phyloP scores from a whole-genome alignment of 2,888 invertebrate genomes.

The Aricia artaxerxes region DNA sequence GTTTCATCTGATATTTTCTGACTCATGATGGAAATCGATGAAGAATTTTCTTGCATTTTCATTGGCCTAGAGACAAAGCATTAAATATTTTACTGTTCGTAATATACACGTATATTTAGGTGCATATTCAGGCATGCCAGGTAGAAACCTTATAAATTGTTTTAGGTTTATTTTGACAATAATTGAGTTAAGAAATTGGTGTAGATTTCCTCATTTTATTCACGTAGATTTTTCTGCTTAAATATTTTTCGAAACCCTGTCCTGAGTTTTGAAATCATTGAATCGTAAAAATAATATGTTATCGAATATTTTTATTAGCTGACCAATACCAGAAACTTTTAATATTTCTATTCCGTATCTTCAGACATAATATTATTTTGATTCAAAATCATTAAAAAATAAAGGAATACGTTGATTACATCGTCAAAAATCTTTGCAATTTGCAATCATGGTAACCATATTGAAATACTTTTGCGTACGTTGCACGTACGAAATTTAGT shows the following conservation, averaged over 20 bases:
- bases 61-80: background rate
- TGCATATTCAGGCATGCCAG: too few relatives aligned
- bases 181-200: too few relatives aligned
- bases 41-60: background rate
- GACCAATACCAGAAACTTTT: too few relatives aligned
- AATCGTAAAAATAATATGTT: too few relatives aligned
- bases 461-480: conserved; percentile 12
- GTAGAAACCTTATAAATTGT: too few relatives aligned
- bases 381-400: background rate
- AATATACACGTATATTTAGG: too few relatives aligned
- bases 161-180: too few relatives aligned
- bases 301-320: too few relatives aligned
- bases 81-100: background rate
- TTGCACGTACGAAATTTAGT: background rate
- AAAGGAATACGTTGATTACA: background rate
- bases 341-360: background rate
- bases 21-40: background rate
- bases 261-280: too few relatives aligned
- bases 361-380: background rate
- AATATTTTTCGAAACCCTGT: too few relatives aligned
- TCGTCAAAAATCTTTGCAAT: background rate
- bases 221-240: too few relatives aligned
- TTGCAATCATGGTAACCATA: background rate
- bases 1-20: background rate
- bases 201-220: too few relatives aligned